Evolutionary conservation across 1,140 invertebrate species (phyloP), one percentile per base, ranked within the genome.

Genomic region (Matsumurasca onukii): DNA sequence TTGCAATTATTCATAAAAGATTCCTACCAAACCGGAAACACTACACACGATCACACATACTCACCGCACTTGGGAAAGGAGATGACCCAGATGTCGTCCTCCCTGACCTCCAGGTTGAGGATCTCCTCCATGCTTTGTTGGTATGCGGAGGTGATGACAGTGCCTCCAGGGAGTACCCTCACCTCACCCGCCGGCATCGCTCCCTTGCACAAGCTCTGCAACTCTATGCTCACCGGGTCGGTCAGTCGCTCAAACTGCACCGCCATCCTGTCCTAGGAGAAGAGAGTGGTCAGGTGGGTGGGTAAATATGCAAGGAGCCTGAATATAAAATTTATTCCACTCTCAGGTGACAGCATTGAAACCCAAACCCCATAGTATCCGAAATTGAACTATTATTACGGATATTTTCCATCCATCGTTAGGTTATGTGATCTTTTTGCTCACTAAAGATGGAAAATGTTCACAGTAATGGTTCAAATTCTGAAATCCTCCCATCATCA

Each of bases 1-100:
- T 12, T 17, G 9, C 9, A 45, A 9, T 45, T 12, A 45, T 45
- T 45, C 9, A 12, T 12, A 12, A 45, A 45, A 17, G 9, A 45
- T 12, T 45, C 34, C 17, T 45, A 9, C 9, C 9, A 12, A 45
- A 45, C 9, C 9, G 17, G 17, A 45, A 45, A 45, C 17, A 45
- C 34, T 12, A 45, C 17, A 12, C 17, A 12, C 34, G 17, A 45
- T 45, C 17, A 45, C 9, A 12, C 34, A 12, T 12, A 45, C 17
- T n/a, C n/a, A 24, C 34, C 48, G 15, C 66, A 68, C 31, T n/a
- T 45, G 17, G 34, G 34, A 17, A 45, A 45, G 9, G 34, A 45
- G 9, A 45, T 45, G 9, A 45, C 17, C 34, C 34, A 45, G 34
- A 45, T 45, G 17, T 45, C 34, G 34, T 45, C 34, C 17, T 45